Percentiles rank a stretch among this genome's conserved stretches.
Evolutionary conservation across 2,888 invertebrate species (phyloP).

Genomic region (Dinocampus coccinellae): DNA sequence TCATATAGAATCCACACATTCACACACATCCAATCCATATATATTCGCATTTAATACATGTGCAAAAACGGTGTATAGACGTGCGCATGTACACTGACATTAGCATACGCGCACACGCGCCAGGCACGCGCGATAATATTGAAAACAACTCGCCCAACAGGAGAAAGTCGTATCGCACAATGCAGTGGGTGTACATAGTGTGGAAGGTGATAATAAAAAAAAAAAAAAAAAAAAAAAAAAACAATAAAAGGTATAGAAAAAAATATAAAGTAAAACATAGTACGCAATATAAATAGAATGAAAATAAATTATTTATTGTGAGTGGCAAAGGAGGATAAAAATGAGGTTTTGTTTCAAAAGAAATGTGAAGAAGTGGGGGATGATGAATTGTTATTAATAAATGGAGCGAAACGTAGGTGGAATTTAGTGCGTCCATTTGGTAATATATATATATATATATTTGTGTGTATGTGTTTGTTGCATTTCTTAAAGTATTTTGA

Average conservation of each 20-base stretch:
- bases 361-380: background rate
- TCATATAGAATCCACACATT: constrained; percentile 8
- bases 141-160: constrained; percentile 19
- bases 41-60: background rate
- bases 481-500: constrained; percentile 18
- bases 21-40: background rate
- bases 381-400: constrained; percentile 33
- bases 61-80: background rate
- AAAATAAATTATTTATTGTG: constrained; percentile 4
- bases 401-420: constrained; percentile 37
- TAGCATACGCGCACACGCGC: constrained; percentile 41
- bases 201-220: constrained; percentile 12
- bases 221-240: too few species aligned
- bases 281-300: background rate
- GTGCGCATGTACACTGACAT: constrained; percentile 39
- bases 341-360: background rate
- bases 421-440: constrained; percentile 28
- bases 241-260: too few species aligned
- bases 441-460: too few species aligned
- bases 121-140: constrained; percentile 47
- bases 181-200: constrained; percentile 23
- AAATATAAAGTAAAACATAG: too few species aligned
- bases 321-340: background rate
- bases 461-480: too few species aligned
- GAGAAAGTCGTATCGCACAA: constrained; percentile 44